phyloP scores from a whole-genome alignment of 1,140 invertebrate species.

The Bombus superbus region DNA sequence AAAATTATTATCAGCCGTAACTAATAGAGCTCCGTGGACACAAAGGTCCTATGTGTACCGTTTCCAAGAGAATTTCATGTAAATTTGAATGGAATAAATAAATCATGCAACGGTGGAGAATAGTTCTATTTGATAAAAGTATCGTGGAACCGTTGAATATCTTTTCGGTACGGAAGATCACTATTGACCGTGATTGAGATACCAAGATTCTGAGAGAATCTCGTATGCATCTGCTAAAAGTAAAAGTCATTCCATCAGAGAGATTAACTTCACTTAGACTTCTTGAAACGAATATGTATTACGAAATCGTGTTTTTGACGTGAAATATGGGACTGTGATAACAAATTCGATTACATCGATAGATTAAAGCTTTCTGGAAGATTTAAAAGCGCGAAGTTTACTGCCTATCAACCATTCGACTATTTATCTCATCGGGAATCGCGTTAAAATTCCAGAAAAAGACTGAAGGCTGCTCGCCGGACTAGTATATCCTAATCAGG shows the following conservation, averaged over 20 bases:
- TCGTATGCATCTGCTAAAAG: background rate
- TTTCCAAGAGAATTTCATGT: no score
- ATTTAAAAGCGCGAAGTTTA: background rate
- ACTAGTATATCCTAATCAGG: background rate
- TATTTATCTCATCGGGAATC: background rate
- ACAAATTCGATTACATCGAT: background rate
- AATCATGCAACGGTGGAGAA: no score
- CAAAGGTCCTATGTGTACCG: no score
- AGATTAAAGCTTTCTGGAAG: background rate
- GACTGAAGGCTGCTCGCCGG: background rate
- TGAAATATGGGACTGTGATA: background rate
- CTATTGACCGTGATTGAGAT: background rate
- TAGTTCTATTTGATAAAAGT: background rate
- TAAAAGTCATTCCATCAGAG: background rate
- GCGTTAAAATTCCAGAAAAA: background rate
- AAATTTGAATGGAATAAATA: no score
- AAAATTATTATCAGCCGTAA: no score
- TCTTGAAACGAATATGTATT: background rate
- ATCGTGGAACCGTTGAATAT: background rate
- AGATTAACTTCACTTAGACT: background rate
- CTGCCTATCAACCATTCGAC: background rate
- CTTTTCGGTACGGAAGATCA: no score
- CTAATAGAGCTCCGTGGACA: no score
- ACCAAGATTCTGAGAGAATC: background rate
- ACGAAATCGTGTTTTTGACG: background rate